phyloP scores from a whole-genome alignment of 2,113 vertebrate species.

The Hystrix cristata region DNA sequence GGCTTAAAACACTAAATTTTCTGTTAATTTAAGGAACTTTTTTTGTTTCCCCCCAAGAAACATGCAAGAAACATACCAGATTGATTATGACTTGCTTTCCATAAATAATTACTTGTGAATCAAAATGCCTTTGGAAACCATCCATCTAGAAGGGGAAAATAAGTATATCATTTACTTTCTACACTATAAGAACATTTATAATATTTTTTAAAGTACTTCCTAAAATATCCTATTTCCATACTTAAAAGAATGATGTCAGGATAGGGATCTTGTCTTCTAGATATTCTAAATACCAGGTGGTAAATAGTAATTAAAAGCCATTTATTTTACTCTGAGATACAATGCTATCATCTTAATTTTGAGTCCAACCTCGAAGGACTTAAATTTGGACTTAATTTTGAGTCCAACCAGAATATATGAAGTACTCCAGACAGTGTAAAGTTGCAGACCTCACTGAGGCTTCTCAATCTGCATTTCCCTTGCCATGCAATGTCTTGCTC shows the following conservation, averaged over 20 bases:
- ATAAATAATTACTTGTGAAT: conserved; percentile 96
- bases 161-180: background rate
- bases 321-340: background rate
- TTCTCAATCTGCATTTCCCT: background rate
- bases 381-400: background rate
- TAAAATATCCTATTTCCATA: conserved; percentile 5
- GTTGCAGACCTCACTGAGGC: background rate
- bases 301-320: background rate
- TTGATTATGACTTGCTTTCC: conserved; percentile 97
- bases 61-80: conserved; percentile 89
- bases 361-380: background rate
- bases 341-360: background rate
- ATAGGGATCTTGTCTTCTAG: background rate
- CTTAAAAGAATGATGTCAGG: background rate
- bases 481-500: accelerated
- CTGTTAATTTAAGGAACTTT: background rate
- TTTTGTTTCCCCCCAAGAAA: conserved; percentile 38
- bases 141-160: conserved; percentile 91
- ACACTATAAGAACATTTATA: background rate
- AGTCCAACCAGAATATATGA: background rate
- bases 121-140: conserved; percentile 98
- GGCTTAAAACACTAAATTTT: background rate
- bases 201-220: background rate
- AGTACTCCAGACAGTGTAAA: background rate
- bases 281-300: background rate